Evolutionary conservation across 1,140 invertebrate species (phyloP), one percentile per base, ranked within the genome.

Genomic region (Calliopsis andreniformis): DNA sequence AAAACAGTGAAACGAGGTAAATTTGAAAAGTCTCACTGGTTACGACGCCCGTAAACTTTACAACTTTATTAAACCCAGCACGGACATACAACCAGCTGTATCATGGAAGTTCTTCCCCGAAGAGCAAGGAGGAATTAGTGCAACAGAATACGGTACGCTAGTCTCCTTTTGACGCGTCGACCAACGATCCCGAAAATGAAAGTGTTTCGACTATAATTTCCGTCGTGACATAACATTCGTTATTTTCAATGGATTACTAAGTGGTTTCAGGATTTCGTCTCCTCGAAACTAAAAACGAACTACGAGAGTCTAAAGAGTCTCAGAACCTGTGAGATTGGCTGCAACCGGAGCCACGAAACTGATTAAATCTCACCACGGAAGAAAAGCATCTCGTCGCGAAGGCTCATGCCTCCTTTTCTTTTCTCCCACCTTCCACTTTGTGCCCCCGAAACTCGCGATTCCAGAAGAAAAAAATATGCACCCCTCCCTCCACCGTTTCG

Each of bases 331-430:
- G 32, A 51, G 64, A 73, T 58, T n/a, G 59, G 35, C 25, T 49
- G 49, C 35, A 20, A 28, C 8, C 16, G 39, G 14, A 51, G 16
- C 56, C 28, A 61, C 67, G 28, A 62, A 59, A 49, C 73, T 66
- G 80, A 82, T 70, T 82, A 80, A 82, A 82, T 72, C 75, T 78
- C 73, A 18, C 66, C 61, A 64, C 49, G 68, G 42, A 62, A 64
- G 51, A 78, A 51, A 56, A 72, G 61, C 43, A 70, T 79, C 59
- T 56, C 73, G 14, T 64, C 51, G 30, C 51, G 69, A 20, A 55
- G 25, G 16, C 32, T 43, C 28, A 14, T 43, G 5, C 20, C 42
- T 53, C 3, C 6, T 56, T 0, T n/a, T 7, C 28, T 10, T 20
- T 28, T 32, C 20, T 20, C 12, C 39, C 32, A 0, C 6, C 3